Conservation (phyloP, 2,113 vertebrate species). For the Cinclus mexicanus region DNA sequence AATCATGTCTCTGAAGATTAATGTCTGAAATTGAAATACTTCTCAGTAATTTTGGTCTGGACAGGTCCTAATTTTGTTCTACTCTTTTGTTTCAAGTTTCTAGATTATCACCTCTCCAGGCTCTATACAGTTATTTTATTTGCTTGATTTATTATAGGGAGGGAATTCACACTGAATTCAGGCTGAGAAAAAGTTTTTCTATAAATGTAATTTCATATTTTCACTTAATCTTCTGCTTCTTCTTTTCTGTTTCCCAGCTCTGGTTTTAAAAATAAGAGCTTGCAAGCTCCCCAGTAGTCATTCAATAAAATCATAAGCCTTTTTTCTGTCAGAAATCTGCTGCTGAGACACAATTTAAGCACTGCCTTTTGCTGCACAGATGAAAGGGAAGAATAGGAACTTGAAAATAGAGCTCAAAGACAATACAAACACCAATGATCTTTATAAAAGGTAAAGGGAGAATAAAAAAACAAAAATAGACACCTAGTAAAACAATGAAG, state of each 20-base stretch:
- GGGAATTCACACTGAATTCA: background rate
- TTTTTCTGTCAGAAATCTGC: background rate
- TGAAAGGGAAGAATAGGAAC: background rate
- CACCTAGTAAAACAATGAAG: background rate
- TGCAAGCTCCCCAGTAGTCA: background rate
- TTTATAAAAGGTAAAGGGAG: background rate
- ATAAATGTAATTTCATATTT: background rate
- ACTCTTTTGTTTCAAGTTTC: background rate
- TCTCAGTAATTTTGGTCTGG: background rate
- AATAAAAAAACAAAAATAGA: background rate
- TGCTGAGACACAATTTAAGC: background rate
- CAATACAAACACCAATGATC: background rate
- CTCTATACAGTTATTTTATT: background rate
- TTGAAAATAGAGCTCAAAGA: background rate
- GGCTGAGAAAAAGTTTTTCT: background rate
- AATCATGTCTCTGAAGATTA: background rate
- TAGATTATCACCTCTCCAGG: background rate
- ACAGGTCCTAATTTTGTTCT: background rate
- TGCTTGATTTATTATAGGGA: background rate
- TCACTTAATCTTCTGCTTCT: background rate
- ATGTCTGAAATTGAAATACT: background rate
- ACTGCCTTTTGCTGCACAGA: background rate
- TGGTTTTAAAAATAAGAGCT: background rate
- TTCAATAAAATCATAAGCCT: background rate
- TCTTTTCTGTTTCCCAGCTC: background rate